phyloP scores from a whole-genome alignment of 53 echinoderm and acorn worm species.

The Crossaster papposus region DNA sequence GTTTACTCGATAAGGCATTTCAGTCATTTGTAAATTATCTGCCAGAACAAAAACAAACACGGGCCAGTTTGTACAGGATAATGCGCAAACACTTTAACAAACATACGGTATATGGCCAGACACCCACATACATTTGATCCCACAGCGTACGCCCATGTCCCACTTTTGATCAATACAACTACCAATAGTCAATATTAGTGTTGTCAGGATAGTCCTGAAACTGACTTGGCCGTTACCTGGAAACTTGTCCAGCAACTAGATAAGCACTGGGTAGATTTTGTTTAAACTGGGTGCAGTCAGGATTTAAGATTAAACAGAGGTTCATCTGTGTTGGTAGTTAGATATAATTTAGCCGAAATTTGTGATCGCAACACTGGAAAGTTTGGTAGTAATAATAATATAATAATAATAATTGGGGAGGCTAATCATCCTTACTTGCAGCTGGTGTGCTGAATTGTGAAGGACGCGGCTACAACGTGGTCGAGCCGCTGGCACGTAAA shows the following conservation, averaged over 20 bases:
- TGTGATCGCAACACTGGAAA: too few species aligned
- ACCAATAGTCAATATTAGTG: constrained; percentile 42
- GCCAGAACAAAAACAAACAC: neutral
- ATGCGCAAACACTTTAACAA: neutral
- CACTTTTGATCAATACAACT: constrained; percentile 23
- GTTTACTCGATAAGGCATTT: neutral
- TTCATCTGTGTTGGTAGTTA: too few species aligned
- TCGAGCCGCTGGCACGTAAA: too few species aligned
- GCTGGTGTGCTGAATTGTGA: too few species aligned
- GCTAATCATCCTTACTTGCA: too few species aligned
- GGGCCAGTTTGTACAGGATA: neutral
- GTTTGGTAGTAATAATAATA: too few species aligned
- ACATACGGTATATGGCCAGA: neutral
- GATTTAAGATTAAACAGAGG: neutral
- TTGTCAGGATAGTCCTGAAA: constrained; percentile 20
- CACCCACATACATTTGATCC: neutral
- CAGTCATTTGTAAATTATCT: neutral
- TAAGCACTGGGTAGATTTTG: constrained; percentile 11
- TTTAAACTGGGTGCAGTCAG: constrained; percentile 18
- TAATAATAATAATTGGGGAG: too few species aligned
- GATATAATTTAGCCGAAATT: too few species aligned
- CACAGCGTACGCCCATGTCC: neutral
- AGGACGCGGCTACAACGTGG: too few species aligned
- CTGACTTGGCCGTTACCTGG: constrained; percentile 31
- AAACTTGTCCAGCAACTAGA: constrained; percentile 18